These are phyloP conservation scores for Caenorhabditis brenneri DNA, from an alignment of 1,140 invertebrate genomes.

Conservation along the genomic window DNA sequence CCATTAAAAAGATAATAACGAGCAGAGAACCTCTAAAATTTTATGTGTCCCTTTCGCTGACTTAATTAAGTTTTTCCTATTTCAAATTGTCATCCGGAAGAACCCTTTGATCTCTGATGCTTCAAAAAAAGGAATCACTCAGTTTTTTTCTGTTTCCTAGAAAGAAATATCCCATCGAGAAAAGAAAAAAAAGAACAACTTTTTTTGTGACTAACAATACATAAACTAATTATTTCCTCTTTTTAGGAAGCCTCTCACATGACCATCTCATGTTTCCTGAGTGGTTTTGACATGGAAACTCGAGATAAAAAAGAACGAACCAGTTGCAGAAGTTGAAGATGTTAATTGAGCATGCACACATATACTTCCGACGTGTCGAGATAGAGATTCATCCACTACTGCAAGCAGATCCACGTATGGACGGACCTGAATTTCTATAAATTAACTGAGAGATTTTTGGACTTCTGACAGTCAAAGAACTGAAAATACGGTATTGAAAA, in stretches of 20 bases:
- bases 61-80: slow-evolving; percentile 14
- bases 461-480: no score
- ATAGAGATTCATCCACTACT: slow-evolving; percentile 48
- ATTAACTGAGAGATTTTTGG: no score
- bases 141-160: not conserved
- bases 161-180: not conserved
- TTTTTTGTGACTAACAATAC: not conserved
- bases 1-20: not conserved
- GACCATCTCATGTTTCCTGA: not conserved
- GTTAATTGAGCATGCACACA: slow-evolving; percentile 55
- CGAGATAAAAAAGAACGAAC: slow-evolving; percentile 2
- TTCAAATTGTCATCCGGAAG: no score
- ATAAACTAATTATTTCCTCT: slow-evolving; percentile 24
- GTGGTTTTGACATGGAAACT: slow-evolving; percentile 26
- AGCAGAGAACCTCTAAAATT: slow-evolving; percentile 4
- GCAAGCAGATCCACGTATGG: slow-evolving; percentile 56
- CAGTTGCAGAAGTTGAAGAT: slow-evolving; percentile 46
- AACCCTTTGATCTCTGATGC: not conserved
- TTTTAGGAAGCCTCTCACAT: not conserved
- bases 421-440: slow-evolving; percentile 45
- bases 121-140: not conserved
- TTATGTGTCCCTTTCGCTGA: not conserved
- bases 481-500: no score
- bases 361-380: slow-evolving; percentile 12
- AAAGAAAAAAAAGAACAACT: not conserved